Conservation (phyloP, 2,113 vertebrate species). For the Anser cygnoides region DNA sequence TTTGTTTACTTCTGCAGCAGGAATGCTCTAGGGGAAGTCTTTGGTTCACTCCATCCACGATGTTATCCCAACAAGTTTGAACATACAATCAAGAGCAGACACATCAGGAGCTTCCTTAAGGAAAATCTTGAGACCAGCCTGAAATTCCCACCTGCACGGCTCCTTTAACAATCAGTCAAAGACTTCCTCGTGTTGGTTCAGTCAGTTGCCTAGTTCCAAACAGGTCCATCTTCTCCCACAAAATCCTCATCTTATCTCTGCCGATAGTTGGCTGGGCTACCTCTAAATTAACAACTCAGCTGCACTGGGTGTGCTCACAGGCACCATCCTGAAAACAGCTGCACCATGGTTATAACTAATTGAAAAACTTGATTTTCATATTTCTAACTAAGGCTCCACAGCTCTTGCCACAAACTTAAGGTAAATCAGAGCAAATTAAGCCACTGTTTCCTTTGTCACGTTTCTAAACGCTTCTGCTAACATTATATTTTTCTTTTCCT, state of each 20-base stretch:
- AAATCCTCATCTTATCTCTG: not conserved
- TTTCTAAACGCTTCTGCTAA: not conserved
- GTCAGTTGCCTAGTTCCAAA: not conserved
- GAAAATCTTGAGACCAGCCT: not conserved
- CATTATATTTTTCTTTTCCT: not conserved
- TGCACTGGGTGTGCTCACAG: not conserved
- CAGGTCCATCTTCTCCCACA: not conserved
- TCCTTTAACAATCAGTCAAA: not conserved
- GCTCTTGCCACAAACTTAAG: not conserved
- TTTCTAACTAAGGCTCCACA: not conserved
- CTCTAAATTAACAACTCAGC: not conserved
- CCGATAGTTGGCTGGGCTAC: accelerated
- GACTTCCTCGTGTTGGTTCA: not conserved
- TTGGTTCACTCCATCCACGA: not conserved
- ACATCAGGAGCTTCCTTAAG: not conserved
- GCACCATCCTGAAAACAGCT: not conserved
- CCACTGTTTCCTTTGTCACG: not conserved
- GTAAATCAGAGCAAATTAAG: not conserved
- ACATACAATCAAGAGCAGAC: not conserved
- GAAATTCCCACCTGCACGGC: not conserved
- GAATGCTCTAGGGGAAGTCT: not conserved
- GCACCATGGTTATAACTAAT: not conserved
- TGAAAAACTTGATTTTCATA: not conserved
- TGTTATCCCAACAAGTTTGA: not conserved
- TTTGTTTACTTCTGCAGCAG: not conserved